These are phyloP conservation scores for Pogonophryne albipinna DNA, from an alignment of 2,797 vertebrate species.

Conservation along the genomic window DNA sequence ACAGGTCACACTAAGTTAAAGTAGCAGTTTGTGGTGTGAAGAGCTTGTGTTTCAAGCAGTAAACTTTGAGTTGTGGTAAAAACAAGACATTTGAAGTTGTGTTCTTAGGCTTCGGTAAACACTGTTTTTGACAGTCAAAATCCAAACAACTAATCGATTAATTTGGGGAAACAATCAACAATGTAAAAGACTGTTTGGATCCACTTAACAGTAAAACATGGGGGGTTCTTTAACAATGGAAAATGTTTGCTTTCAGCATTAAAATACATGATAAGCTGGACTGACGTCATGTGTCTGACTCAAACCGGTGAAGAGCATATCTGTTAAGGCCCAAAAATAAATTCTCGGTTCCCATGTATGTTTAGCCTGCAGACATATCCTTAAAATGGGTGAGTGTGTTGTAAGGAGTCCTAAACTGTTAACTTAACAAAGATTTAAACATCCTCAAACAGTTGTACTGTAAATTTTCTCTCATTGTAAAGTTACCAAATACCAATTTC, in stretches of 20 bases:
- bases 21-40: conserved; percentile 8
- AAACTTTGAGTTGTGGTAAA: too few species aligned
- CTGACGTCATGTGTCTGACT: background rate
- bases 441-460: background rate
- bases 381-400: background rate
- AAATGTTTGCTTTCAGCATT: background rate
- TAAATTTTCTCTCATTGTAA: background rate
- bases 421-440: background rate
- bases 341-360: background rate
- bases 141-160: too few species aligned
- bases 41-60: background rate
- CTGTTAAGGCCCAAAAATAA: background rate
- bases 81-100: too few species aligned
- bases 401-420: background rate
- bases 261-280: conserved; percentile 1
- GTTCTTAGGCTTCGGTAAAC: too few species aligned
- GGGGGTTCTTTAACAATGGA: background rate
- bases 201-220: too few species aligned
- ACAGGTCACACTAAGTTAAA: background rate
- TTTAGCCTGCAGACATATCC: too few species aligned
- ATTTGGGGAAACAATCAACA: too few species aligned
- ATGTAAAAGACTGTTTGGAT: too few species aligned
- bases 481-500: conserved; percentile 15
- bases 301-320: background rate
- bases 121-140: too few species aligned